Evolutionary conservation across 2,113 vertebrate genomes (phyloP).

Genomic region (Mesitornis unicolor): DNA sequence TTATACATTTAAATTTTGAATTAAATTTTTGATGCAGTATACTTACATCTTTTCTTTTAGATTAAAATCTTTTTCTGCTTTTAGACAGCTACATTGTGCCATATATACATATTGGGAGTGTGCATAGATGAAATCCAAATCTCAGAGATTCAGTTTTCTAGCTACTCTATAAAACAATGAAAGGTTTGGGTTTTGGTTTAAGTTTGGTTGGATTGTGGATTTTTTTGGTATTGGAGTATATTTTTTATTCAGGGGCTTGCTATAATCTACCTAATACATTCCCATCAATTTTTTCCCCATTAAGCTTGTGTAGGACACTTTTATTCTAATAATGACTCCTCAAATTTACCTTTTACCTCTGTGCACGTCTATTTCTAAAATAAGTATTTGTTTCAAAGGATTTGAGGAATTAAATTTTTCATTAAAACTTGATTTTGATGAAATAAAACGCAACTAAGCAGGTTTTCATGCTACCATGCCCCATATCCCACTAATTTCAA

Average conservation of each 20-base stretch:
- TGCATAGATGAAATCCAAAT: background rate
- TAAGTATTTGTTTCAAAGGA: background rate
- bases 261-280: background rate
- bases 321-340: background rate
- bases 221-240: background rate
- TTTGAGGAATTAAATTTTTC: background rate
- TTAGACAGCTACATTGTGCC: background rate
- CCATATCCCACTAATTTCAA: background rate
- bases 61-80: background rate
- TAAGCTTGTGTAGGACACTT: background rate
- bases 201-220: background rate
- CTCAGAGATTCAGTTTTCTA: background rate
- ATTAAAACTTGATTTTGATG: background rate
- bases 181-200: background rate
- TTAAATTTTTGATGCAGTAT: background rate
- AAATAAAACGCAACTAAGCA: background rate
- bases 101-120: background rate
- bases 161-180: background rate
- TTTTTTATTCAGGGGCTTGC: background rate
- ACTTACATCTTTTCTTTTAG: background rate
- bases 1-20: background rate
- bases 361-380: background rate
- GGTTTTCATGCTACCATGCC: background rate
- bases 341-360: background rate
- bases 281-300: background rate